Evolutionary conservation across 2,888 invertebrate species (phyloP).

Genomic region (Harmothoe impar): DNA sequence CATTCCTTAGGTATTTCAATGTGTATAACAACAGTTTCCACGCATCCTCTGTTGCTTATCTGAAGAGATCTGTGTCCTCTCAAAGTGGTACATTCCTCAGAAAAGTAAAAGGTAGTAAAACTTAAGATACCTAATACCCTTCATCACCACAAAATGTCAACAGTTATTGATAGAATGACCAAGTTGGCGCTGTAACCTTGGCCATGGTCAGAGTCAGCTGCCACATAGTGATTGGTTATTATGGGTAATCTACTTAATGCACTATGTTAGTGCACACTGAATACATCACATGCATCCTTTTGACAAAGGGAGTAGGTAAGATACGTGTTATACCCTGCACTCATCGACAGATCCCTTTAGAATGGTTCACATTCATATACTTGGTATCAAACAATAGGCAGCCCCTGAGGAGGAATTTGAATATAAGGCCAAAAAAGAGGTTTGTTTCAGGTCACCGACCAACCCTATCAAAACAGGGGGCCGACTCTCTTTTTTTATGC

Average conservation of each 20-base stretch:
- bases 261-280: slow-evolving; percentile 46
- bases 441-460: too few species aligned
- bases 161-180: neutral
- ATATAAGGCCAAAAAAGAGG: too few species aligned
- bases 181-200: neutral
- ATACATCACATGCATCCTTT: neutral
- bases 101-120: neutral
- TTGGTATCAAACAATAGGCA: too few species aligned
- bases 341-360: neutral
- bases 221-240: neutral
- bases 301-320: neutral
- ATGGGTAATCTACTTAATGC: neutral
- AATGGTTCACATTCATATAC: too few species aligned
- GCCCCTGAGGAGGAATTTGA: too few species aligned
- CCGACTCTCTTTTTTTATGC: too few species aligned
- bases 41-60: neutral
- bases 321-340: neutral
- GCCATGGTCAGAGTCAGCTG: neutral
- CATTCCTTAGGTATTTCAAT: slow-evolving; percentile 26
- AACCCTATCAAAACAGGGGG: too few species aligned
- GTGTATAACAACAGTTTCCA: neutral
- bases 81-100: neutral
- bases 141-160: neutral
- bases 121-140: neutral
- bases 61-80: neutral